Evolutionary conservation across 1,140 invertebrate genomes (phyloP).

Genomic region (Bursaphelenchus mucronatus): DNA sequence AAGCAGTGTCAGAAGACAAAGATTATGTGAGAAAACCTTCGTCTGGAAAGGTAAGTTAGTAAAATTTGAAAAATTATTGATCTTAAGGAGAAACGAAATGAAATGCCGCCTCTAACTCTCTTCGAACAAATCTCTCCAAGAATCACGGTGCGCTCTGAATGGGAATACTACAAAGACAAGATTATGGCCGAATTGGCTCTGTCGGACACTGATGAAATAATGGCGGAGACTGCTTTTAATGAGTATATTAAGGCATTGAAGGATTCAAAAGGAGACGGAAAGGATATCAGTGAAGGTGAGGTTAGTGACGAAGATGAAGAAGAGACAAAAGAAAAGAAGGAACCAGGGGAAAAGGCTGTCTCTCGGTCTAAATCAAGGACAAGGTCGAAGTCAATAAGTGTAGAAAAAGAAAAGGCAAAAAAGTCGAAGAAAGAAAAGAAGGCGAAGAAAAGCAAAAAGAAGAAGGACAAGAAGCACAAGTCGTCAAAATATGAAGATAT

Average conservation of each 20-base stretch:
- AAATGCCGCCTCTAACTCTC: constrained; percentile 32
- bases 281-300: constrained; percentile 38
- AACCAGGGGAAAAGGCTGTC: constrained; percentile 23
- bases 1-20: constrained; percentile 44
- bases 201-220: background rate
- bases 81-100: constrained; percentile 28
- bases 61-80: constrained; percentile 15
- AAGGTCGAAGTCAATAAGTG: constrained; percentile 23
- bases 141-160: background rate
- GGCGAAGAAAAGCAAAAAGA: constrained; percentile 30
- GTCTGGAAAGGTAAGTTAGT: constrained; percentile 42
- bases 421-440: constrained; percentile 34
- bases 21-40: constrained; percentile 44
- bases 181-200: constrained; percentile 20
- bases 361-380: constrained; percentile 24
- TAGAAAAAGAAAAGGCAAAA: constrained; percentile 18
- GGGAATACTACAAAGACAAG: constrained; percentile 18
- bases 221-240: constrained; percentile 6
- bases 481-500: background rate
- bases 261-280: constrained; percentile 34
- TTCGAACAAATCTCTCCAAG: constrained; percentile 22
- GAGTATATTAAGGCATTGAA: constrained; percentile 24
- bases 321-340: constrained; percentile 27
- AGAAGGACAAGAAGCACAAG: constrained; percentile 37
- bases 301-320: constrained; percentile 28